Evolutionary conservation across 1,140 invertebrate species (phyloP), one percentile per base, ranked within the genome.

Genomic region (Geopemphigus sp.): DNA sequence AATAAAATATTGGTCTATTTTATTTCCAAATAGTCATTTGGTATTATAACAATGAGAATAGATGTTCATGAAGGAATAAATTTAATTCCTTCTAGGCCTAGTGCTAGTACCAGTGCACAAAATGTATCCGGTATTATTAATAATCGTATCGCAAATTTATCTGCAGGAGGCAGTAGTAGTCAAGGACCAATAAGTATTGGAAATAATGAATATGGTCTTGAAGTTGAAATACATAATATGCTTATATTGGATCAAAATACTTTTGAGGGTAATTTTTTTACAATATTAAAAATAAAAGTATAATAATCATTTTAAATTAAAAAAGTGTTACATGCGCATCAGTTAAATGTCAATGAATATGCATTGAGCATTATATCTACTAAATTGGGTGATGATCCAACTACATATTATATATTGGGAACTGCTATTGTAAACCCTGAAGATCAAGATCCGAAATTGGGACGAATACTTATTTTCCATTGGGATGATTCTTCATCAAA

Each of bases 171-270:
- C n/a, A 87, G 87, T 84, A 80, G 64, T 17, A 81, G 61, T 61
- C 81, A 82, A 45, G 84, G 87, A 5, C 85, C 88, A 12, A 86
- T 87, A 6, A 91, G 92, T 82, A 89, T 89, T 82, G 92, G 92
- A 0, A 90, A 8, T 45, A 63, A 57, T 63, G 74, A 78, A 78
- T 78, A 78, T 61, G 74, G 74, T 61, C 74, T 93, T 85, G 96
- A 98, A 87, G 89, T 97, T 19, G 96, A 98, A 87, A 90, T 97
- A 17, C 92, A 97, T 85, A 97, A 94, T 86, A 88, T 99, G 54
- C 88, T 98, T 5, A 89, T 99, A 45, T 92, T 99, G 81, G 95
- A 98, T 88, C 96, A 98, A 84, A 95, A 98, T 85, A 98, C 97
- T 0, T 98, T 98, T 85, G 95, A 97, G 88, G 91, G 88, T 89